Base-by-base conservation (phyloP, 2,797 vertebrate genomes). In the Phoxinus dragarum region DNA sequence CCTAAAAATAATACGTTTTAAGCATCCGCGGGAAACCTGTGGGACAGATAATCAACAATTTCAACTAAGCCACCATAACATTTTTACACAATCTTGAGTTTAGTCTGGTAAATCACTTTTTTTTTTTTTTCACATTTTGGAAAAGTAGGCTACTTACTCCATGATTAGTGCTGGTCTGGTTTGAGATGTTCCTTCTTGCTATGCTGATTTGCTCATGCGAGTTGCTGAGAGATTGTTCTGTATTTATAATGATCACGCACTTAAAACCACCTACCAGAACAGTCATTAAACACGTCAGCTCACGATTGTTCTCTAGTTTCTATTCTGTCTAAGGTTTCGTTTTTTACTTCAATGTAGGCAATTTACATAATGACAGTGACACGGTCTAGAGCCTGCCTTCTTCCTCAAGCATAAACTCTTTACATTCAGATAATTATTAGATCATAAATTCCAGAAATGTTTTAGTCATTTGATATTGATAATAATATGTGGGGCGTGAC, bases 71-170 rank as follows among this genome's bases (percentile, higher is more conserved):
- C 21, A 71, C 3, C n/a, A n/a, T n/a, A 71, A 71, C 10, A 40
- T n/a, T 5, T 47, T 49, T 73, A 49, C 0, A 52, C 17, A 75
- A 6, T 11, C 17, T 21, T 3, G 1, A 6, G 19, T 52, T 52
- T 34, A 75, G 17, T 54, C 47, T 42, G 40, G 23, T 27, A 44
- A 72, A 44, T 44, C 4, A 14, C 21, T 42, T 6, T 71, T 42
- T 23, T 1, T 11, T 6, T 44, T 3, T 47, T 72, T 74, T 10
- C 47, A 36, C 4, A 36, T 54, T 54, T 36, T 34, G 47, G 21
- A 75, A 52, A 12, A 7, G 5, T 14, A 75, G n/a, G n/a, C n/a
- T n/a, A n/a, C 49, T 75, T 75, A 75, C 73, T 54, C 49, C 73
- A 75, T 75, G 8, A 27, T 75, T 52, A 23, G 31, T 6, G 16